Percentiles rank a stretch among this genome's conserved stretches.
These are phyloP conservation scores for Puntigrus tetrazona DNA, from an alignment of 2,113 vertebrate species.

Conservation along the genomic window DNA sequence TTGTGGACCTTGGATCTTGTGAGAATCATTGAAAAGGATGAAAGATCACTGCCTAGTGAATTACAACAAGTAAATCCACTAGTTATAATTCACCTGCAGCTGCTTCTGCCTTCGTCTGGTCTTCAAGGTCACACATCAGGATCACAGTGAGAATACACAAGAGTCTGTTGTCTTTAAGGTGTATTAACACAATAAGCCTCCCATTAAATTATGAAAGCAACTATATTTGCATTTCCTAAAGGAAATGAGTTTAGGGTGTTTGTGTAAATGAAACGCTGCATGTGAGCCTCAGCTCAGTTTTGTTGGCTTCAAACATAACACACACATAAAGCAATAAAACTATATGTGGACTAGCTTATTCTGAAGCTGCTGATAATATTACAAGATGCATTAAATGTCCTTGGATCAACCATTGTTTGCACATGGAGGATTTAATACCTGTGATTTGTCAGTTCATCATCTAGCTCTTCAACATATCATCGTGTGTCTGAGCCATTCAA, in stretches of 20 bases:
- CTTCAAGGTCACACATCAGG: slow-evolving; percentile 22
- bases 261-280: not conserved
- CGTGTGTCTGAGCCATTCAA: not conserved
- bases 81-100: slow-evolving; percentile 40
- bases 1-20: slow-evolving; percentile 22
- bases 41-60: slow-evolving; percentile 3
- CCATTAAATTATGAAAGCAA: not conserved
- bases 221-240: not conserved
- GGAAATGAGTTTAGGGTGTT: slow-evolving; percentile 4
- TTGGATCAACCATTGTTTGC: not conserved
- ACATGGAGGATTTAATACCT: not conserved
- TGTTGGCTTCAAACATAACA: not conserved
- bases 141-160: slow-evolving; percentile 30
- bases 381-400: not conserved
- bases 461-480: not conserved
- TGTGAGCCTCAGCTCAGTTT: not conserved
- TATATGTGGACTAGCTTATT: not conserved
- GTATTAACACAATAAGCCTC: slow-evolving; percentile 15
- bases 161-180: slow-evolving; percentile 16
- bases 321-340: not conserved
- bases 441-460: not conserved
- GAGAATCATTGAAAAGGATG: slow-evolving; percentile 10
- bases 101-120: slow-evolving; percentile 25
- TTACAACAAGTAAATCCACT: slow-evolving; percentile 28
- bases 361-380: not conserved